Evolutionary conservation across 2,113 vertebrate species (phyloP), one percentile per base, ranked within the genome.

Genomic region (Apeltes quadracus): DNA sequence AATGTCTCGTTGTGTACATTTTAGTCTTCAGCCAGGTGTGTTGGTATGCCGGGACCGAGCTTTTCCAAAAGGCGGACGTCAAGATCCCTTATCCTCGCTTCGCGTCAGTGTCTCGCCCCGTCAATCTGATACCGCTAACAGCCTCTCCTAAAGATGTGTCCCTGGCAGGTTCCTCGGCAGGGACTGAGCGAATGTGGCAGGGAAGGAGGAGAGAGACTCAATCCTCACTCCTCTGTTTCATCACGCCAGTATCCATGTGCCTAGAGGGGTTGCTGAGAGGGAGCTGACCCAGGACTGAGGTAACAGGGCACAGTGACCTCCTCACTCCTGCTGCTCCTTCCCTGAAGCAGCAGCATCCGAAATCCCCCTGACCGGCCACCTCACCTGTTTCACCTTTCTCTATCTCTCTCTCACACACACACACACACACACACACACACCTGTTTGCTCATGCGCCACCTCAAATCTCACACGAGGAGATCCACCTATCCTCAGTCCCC

Each of bases 181-280:
- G 89, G 87, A 91, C 89, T 92, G 87, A 90, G 82, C 74, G 34
- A 85, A 76, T 82, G 82, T 83, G 84, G 57, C 81, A 84, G 81
- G 61, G 86, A 85, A 85, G 82, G 87, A 91, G 83, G 88, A 90
- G 86, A 87, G 82, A 90, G 84, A 90, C 71, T 91, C 85, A 83
- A 57, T 83, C 82, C 86, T 88, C 90, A 86, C 79, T 90, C 82
- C 61, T 86, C 78, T 71, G 76, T 86, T 83, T 90, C 89, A 88
- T 93, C 86, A 84, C 82, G 29, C 81, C 80, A 53, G 85, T 83
- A 81, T 87, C 77, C 62, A 29, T 81, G 86, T 75, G 82, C 82
- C 90, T 71, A 65, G 53, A 83, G 85, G 80, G 87, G 74, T 69
- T 80, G 70, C 88, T 79, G 67, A 77, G 61, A 70, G 80, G 79